Percentiles rank a stretch among this genome's conserved stretches.
Conservation (phyloP, 2,797 vertebrate species). For the Micrastur ruficollis region DNA sequence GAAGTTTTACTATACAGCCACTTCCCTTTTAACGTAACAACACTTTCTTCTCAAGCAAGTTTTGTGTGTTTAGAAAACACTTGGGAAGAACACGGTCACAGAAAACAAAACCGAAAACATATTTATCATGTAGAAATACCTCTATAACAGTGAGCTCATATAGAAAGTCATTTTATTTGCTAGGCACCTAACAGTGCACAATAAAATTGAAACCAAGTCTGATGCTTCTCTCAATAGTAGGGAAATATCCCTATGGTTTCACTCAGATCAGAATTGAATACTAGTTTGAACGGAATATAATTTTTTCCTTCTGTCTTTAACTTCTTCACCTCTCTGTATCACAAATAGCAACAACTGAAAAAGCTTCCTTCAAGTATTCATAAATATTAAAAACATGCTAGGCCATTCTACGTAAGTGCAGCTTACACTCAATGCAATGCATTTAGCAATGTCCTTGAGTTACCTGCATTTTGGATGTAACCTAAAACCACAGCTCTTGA, state of each 20-base stretch:
- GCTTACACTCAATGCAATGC: not conserved
- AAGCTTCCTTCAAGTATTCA: not conserved
- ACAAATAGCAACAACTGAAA: not conserved
- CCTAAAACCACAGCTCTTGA: conserved; percentile 14
- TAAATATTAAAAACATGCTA: not conserved
- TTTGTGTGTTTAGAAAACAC: not conserved
- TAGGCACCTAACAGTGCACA: not conserved
- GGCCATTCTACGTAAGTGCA: not conserved
- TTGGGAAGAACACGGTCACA: not conserved
- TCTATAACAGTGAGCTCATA: not conserved
- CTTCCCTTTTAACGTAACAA: not conserved
- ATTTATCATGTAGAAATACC: not conserved
- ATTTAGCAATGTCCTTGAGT: conserved; percentile 33
- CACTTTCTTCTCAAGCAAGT: not conserved
- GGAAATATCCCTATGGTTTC: not conserved
- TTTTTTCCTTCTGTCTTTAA: not conserved
- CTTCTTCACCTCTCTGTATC: not conserved
- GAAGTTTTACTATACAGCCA: not conserved
- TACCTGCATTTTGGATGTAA: conserved; percentile 39
- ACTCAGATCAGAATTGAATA: not conserved
- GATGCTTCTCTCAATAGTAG: not conserved
- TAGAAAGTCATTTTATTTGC: not conserved
- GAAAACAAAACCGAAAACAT: not conserved
- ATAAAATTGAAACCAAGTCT: not conserved
- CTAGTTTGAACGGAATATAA: not conserved